Evolutionary conservation across 2,797 vertebrate genomes (phyloP).

Genomic region (Stomatorhinus walkeri): DNA sequence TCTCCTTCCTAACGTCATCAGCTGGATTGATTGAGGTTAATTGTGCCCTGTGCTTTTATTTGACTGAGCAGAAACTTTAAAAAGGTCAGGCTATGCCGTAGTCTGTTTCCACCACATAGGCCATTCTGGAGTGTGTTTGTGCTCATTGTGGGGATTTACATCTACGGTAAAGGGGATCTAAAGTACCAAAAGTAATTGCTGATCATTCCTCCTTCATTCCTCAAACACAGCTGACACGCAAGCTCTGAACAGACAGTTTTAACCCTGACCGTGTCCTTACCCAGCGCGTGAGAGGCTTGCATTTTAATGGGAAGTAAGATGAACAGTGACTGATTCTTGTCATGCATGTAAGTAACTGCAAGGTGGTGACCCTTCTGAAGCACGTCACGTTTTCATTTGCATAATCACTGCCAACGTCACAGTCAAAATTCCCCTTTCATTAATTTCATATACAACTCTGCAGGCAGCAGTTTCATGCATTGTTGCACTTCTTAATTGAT

Average conservation of each 20-base stretch:
- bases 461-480: not conserved
- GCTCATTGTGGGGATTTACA: not conserved
- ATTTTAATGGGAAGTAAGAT: not conserved
- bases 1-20: slow-evolving; percentile 9
- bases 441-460: not conserved
- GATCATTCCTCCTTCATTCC: not conserved
- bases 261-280: not conserved
- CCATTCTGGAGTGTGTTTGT: not conserved
- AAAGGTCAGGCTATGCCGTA: not conserved
- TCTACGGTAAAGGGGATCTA: not conserved
- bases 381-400: not conserved
- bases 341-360: not conserved
- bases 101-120: not conserved
- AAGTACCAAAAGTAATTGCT: not conserved
- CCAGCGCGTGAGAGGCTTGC: not conserved
- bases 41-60: slow-evolving; percentile 11
- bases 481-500: not conserved
- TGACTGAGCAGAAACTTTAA: slow-evolving; percentile 5
- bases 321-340: not conserved
- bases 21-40: slow-evolving; percentile 11
- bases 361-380: not conserved
- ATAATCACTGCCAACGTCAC: not conserved
- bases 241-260: not conserved
- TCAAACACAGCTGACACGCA: not conserved
- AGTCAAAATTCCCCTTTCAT: not conserved